phyloP scores from a whole-genome alignment of 1,140 invertebrate species.

The Euwallacea fornicatus region DNA sequence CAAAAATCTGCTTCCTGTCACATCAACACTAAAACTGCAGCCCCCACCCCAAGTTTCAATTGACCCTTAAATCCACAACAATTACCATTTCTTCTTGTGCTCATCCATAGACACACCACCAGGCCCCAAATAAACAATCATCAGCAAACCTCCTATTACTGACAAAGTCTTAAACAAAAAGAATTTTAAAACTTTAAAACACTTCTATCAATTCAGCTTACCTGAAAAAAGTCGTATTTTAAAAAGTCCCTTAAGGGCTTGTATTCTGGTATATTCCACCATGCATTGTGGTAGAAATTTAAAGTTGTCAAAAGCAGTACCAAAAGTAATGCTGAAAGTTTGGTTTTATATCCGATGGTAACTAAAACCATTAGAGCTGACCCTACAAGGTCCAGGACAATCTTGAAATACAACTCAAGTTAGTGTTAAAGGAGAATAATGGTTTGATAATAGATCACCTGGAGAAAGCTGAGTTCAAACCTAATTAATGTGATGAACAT shows the following conservation, averaged over 20 bases:
- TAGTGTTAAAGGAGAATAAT: neutral
- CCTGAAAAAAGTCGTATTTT: slow-evolving; percentile 99
- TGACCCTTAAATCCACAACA: too few relatives aligned
- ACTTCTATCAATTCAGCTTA: slow-evolving; percentile 50
- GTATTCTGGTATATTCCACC: slow-evolving; percentile 94
- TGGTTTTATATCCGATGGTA: slow-evolving; percentile 98
- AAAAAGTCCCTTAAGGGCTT: slow-evolving; percentile 97
- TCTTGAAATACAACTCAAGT: slow-evolving; percentile 58
- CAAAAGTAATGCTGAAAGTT: slow-evolving; percentile 92
- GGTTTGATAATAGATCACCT: slow-evolving; percentile 59
- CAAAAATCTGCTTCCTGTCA: neutral
- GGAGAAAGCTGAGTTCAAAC: slow-evolving; percentile 88
- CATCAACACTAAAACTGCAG: too few relatives aligned
- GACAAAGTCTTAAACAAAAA: slow-evolving; percentile 83
- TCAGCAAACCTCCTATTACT: slow-evolving; percentile 97
- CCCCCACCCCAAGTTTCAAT: too few relatives aligned
- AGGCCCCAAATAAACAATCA: slow-evolving; percentile 97
- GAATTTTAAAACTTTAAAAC: slow-evolving; percentile 25
- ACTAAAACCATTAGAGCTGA: slow-evolving; percentile 94
- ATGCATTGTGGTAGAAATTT: slow-evolving; percentile 97
- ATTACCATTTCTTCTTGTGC: slow-evolving; percentile 98
- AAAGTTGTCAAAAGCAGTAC: slow-evolving; percentile 87
- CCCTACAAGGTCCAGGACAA: slow-evolving; percentile 89
- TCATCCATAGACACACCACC: slow-evolving; percentile 99
- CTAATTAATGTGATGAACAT: slow-evolving; percentile 98